Evolutionary conservation across 2,888 invertebrate species (phyloP), one percentile per base, ranked within the genome.

Genomic region (Silvanus unidentatus): DNA sequence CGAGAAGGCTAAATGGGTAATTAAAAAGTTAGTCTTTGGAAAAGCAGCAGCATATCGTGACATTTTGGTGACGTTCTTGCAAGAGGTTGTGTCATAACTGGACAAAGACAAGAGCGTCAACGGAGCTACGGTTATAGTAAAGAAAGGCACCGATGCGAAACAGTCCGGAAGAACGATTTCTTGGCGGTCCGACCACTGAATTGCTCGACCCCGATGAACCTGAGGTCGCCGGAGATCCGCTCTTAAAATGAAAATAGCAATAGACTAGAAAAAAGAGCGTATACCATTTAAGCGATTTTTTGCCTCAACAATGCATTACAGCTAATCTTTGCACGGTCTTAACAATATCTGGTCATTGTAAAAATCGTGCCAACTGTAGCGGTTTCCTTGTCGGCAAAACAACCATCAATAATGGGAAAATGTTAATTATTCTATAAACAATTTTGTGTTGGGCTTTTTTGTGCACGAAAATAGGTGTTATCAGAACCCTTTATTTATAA

Each of bases 91-190:
- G 49, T 53, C 53, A 50, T 52, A 53, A 57, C 55, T 58, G 60
- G 60, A 59, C 60, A 55, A 50, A 57, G 54, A 53, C 52, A 43
- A 49, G 49, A 51, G 43, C 44, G 44, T 45, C 48, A 46, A 47
- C 59, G 63, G 63, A 63, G 60, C 50, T 60, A 62, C 61, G 63
- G 61, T 61, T 58, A 52, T 57, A 47, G 52, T 57, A 50, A 54
- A 55, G 50, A 50, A 49, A 51, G 38, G 50, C 60, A 60, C 45
- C 60, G 55, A 52, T 54, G 64, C 61, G 63, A 62, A 64, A 59
- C 64, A 59, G 60, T 53, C 55, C 62, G 64, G 65, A 65, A 65
- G 63, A 65, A 48, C 60, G 62, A 54, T 64, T 64, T 63, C 50
- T 50, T 50, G 39, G 38, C 37, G 46, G 29, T 40, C 39, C 12